phyloP scores from a whole-genome alignment of 2,888 invertebrate species.

The Apotomis betuletana region DNA sequence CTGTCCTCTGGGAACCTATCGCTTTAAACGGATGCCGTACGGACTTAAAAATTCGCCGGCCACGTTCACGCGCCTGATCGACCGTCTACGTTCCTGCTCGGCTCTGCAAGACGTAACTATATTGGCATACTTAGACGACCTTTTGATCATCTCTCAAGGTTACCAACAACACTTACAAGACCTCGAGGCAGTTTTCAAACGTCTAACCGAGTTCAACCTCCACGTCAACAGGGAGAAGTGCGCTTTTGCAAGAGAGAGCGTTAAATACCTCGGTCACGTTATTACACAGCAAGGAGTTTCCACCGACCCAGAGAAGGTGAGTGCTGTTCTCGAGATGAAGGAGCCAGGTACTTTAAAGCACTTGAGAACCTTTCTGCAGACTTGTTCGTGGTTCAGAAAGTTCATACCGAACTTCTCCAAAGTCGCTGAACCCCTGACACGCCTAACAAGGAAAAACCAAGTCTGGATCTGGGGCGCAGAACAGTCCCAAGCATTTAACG shows the following conservation, averaged over 20 bases:
- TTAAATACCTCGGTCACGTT: too few relatives aligned
- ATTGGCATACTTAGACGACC: slow-evolving; percentile 51
- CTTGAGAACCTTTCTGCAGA: too few relatives aligned
- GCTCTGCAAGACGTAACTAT: slow-evolving; percentile 43
- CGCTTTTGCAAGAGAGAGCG: too few relatives aligned
- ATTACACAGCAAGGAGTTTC: too few relatives aligned
- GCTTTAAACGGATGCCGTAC: slow-evolving; percentile 54
- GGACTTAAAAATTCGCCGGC: slow-evolving; percentile 54
- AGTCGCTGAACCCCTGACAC: too few relatives aligned
- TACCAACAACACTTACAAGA: slow-evolving; percentile 44
- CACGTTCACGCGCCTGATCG: slow-evolving; percentile 53
- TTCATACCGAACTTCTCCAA: too few relatives aligned
- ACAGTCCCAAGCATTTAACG: slow-evolving; percentile 41
- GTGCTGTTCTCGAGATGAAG: too few relatives aligned
- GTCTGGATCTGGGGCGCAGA: slow-evolving; percentile 13
- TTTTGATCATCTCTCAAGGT: slow-evolving; percentile 46
- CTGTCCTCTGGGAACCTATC: slow-evolving; percentile 47
- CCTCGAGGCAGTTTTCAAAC: slow-evolving; percentile 41
- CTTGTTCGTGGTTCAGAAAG: too few relatives aligned
- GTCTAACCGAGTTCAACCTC: too few relatives aligned
- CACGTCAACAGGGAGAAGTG: too few relatives aligned
- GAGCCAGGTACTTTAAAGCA: too few relatives aligned
- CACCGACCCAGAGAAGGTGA: too few relatives aligned
- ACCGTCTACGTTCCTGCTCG: slow-evolving; percentile 23
- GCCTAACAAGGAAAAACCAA: neutral